Evolutionary conservation across 2,888 invertebrate species (phyloP).

Genomic region (Stramonita haemastoma): DNA sequence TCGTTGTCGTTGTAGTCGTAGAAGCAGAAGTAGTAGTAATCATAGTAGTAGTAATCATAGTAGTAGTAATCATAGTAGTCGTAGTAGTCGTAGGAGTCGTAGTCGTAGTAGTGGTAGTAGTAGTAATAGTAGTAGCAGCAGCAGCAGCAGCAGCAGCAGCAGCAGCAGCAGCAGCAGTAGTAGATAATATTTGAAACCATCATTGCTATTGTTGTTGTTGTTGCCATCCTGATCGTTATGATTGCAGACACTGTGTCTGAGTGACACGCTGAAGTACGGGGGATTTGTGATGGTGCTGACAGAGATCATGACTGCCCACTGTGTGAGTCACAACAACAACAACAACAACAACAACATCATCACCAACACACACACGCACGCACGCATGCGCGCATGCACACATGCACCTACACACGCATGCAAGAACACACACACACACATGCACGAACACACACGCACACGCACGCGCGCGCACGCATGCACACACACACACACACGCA

Average conservation of each 20-base stretch:
- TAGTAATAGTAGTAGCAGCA: too few relatives aligned
- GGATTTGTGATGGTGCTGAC: constrained; percentile 26
- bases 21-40: too few relatives aligned
- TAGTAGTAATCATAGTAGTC: too few relatives aligned
- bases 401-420: not conserved
- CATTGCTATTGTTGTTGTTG: not conserved
- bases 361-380: constrained; percentile 2
- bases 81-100: too few relatives aligned
- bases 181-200: too few relatives aligned
- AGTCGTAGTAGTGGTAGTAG: too few relatives aligned
- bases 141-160: too few relatives aligned
- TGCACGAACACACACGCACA: not conserved
- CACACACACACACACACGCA: not conserved
- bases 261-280: not conserved
- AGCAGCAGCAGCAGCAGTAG: too few relatives aligned
- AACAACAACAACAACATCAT: too few relatives aligned
- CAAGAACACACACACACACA: not conserved
- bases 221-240: not conserved
- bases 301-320: constrained; percentile 28
- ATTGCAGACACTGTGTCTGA: constrained; percentile 27
- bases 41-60: too few relatives aligned
- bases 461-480: not conserved
- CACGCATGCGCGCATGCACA: constrained; percentile 9
- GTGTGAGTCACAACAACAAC: not conserved
- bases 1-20: too few relatives aligned